Evolutionary conservation across 30 jellyfish, hydroid and myxozoan genomes (phyloP).

Genomic region (Morbakka virulenta): DNA sequence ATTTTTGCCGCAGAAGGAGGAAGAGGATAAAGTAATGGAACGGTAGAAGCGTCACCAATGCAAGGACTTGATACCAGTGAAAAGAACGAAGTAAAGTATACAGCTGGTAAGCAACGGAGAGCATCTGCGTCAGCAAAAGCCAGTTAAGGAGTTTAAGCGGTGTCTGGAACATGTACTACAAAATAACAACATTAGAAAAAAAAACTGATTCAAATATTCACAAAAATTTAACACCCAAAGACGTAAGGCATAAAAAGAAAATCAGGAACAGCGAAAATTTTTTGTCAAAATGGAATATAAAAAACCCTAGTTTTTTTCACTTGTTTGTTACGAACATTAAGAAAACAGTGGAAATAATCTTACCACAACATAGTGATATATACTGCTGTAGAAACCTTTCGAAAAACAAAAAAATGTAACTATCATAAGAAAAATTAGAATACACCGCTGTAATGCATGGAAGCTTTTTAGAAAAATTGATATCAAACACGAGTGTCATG

Average conservation of each 20-base stretch:
- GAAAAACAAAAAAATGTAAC: too few species aligned
- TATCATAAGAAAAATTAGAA: too few species aligned
- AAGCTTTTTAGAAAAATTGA: too few species aligned
- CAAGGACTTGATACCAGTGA: slow-evolving; percentile 72
- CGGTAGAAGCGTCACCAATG: slow-evolving; percentile 61
- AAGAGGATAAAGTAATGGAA: slow-evolving; percentile 68
- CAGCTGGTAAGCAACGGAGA: slow-evolving; percentile 58
- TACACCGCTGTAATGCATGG: too few species aligned
- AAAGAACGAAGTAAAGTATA: slow-evolving; percentile 54
- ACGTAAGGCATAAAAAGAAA: too few species aligned
- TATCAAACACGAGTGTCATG: too few species aligned
- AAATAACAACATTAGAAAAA: slow-evolving; percentile 6
- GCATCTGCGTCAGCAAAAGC: slow-evolving; percentile 67
- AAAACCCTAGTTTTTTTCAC: too few species aligned
- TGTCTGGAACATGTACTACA: slow-evolving; percentile 78
- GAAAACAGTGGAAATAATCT: too few species aligned
- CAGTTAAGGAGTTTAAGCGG: slow-evolving; percentile 83
- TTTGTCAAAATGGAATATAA: neutral
- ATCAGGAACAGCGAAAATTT: too few species aligned
- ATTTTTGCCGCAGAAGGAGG: slow-evolving; percentile 89
- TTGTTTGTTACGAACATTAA: too few species aligned
- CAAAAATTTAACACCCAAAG: neutral
- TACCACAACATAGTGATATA: too few species aligned
- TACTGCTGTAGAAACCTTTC: too few species aligned
- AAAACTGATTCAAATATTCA: neutral